phyloP scores from a whole-genome alignment of 2,113 vertebrate species.

The Hylia prasina region DNA sequence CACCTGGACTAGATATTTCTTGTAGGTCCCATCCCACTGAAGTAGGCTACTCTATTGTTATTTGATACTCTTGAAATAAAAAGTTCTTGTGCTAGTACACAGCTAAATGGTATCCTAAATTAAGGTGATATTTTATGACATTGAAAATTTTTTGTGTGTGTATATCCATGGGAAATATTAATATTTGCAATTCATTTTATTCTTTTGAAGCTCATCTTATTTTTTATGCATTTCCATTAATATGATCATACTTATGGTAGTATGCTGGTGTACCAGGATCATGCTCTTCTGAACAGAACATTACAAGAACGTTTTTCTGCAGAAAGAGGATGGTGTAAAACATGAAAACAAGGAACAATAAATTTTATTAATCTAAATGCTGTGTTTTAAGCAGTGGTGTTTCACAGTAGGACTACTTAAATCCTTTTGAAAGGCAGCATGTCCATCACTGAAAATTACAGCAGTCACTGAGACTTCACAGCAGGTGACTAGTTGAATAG shows the following conservation, averaged over 20 bases:
- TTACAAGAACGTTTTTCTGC: not conserved
- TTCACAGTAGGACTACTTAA: not conserved
- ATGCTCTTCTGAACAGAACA: not conserved
- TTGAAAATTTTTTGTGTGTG: not conserved
- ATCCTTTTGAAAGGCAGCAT: not conserved
- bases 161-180: not conserved
- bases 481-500: not conserved
- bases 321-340: not conserved
- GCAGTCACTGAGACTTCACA: not conserved
- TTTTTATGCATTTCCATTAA: not conserved
- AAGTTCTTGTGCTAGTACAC: not conserved
- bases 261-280: not conserved
- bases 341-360: not conserved
- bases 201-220: not conserved
- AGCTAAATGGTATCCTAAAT: not conserved
- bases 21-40: not conserved
- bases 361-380: not conserved
- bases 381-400: not conserved
- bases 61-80: not conserved
- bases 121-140: not conserved
- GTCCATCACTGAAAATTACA: not conserved
- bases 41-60: not conserved
- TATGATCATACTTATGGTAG: rapidly evolving
- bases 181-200: not conserved
- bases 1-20: not conserved